phyloP scores from a whole-genome alignment of 2,888 invertebrate species.

The Ferrisia virgata region DNA sequence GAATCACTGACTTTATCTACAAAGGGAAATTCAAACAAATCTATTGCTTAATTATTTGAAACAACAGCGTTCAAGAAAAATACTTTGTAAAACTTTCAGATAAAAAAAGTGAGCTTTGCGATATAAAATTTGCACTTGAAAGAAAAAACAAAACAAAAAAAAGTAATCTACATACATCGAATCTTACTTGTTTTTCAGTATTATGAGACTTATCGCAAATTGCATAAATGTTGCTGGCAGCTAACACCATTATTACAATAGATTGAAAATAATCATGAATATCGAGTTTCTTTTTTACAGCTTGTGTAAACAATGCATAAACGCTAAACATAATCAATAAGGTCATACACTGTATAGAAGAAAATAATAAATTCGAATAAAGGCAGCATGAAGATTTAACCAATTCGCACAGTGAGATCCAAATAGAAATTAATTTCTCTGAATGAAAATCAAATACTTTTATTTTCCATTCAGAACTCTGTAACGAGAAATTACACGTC shows the following conservation, averaged over 20 bases:
- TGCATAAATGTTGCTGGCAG: neutral
- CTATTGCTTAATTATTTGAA: neutral
- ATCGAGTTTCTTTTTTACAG: conserved; percentile 1
- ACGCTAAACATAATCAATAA: neutral
- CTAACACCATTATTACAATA: neutral
- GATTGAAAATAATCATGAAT: conserved; percentile 15
- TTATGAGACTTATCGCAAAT: conserved; percentile 15
- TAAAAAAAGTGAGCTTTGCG: neutral
- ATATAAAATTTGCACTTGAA: neutral
- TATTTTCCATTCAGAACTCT: neutral
- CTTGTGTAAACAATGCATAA: neutral
- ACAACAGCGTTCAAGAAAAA: no score
- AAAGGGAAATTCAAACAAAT: neutral
- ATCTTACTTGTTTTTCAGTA: conserved; percentile 17
- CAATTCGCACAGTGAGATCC: neutral
- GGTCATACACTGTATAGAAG: neutral
- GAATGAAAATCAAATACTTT: neutral
- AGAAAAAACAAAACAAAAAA: no score
- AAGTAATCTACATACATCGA: no score
- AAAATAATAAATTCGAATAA: conserved; percentile 23
- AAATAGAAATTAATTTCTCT: neutral
- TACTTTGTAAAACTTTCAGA: neutral
- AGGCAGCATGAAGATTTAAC: neutral
- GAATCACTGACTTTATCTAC: neutral
- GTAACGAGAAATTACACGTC: neutral